phyloP scores from a whole-genome alignment of 2,113 vertebrate species.

The Callochromis pleurospilus region DNA sequence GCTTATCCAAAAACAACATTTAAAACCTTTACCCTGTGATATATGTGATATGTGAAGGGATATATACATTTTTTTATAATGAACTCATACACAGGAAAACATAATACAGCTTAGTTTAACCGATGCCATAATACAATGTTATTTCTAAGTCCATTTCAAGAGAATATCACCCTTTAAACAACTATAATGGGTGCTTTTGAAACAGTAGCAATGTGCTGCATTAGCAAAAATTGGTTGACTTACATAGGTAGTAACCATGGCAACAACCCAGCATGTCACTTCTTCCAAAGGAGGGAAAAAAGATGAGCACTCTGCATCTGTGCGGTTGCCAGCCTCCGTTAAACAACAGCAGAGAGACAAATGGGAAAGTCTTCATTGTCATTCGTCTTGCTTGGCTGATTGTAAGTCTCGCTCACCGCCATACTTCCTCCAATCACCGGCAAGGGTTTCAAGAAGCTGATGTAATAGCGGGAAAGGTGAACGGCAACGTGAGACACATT shows the following conservation, averaged over 20 bases:
- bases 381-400: neutral
- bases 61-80: neutral
- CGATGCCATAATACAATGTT: neutral
- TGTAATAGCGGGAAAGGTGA: constrained; percentile 39
- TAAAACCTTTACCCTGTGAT: neutral
- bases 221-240: neutral
- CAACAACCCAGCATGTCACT: constrained; percentile 32
- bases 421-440: neutral
- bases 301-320: neutral
- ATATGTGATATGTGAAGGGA: neutral
- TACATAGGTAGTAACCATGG: constrained; percentile 44
- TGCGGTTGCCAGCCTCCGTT: neutral
- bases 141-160: neutral
- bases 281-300: neutral
- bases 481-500: constrained; percentile 3
- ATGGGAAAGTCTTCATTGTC: neutral
- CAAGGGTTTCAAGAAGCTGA: constrained; percentile 15
- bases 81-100: neutral
- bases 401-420: neutral
- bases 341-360: neutral
- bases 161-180: neutral
- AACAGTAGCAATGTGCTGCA: neutral
- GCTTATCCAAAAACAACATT: neutral
- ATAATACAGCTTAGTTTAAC: neutral
- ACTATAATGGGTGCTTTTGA: neutral